Evolutionary conservation across 2,888 invertebrate species (phyloP).

Genomic region (Dendrolimus pini): DNA sequence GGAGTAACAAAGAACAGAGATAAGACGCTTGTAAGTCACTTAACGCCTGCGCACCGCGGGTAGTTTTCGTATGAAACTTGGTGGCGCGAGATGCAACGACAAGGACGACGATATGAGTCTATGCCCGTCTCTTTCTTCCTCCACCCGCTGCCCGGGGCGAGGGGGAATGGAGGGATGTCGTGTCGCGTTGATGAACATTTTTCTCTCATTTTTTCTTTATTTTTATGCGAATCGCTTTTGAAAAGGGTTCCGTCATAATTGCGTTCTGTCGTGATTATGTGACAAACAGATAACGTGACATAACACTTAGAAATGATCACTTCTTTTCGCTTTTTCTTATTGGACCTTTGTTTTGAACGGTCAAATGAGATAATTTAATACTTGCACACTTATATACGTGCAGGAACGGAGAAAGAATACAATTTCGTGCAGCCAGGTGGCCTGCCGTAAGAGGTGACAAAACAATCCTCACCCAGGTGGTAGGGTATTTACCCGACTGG

Average conservation of each 20-base stretch:
- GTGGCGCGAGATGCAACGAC: conserved; percentile 67
- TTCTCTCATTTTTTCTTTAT: conserved; percentile 74
- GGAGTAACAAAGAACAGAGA: conserved; percentile 4
- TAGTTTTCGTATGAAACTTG: conserved; percentile 72
- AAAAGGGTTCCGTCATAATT: conserved; percentile 76
- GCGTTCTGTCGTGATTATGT: conserved; percentile 66
- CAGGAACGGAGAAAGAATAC: too few species aligned
- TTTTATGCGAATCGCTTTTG: conserved; percentile 75
- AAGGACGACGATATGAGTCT: conserved; percentile 35
- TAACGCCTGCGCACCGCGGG: conserved; percentile 61
- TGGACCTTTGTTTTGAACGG: not conserved
- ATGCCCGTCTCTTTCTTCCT: conserved; percentile 35
- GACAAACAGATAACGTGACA: conserved; percentile 46
- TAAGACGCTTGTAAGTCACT: conserved; percentile 25
- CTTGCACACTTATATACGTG: not conserved
- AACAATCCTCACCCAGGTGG: too few species aligned
- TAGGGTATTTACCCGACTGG: too few species aligned
- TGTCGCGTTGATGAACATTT: conserved; percentile 77
- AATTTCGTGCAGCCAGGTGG: too few species aligned
- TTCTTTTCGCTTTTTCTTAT: too few species aligned
- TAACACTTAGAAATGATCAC: conserved; percentile 10
- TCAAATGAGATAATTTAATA: not conserved
- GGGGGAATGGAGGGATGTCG: conserved; percentile 40
- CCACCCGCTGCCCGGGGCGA: conserved; percentile 65
- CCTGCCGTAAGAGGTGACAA: too few species aligned